Base-by-base conservation (phyloP, 2,797 vertebrate species). In the Poeciliopsis infans region DNA sequence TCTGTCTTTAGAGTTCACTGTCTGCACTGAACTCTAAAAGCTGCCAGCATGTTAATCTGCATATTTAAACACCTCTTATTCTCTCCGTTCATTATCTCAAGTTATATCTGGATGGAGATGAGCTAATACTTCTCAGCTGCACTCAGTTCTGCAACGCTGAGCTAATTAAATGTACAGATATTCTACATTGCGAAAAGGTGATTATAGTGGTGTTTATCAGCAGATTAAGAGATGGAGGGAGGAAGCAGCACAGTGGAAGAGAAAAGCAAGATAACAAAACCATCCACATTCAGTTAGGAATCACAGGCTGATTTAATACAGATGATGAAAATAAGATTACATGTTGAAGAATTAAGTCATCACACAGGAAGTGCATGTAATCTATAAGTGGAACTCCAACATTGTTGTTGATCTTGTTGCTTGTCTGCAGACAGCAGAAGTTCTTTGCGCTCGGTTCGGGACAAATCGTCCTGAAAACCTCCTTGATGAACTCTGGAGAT, bases 401-500 rank as follows among this genome's bases (percentile, higher is more conserved):
- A 18, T 16, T 72, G 33, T 25, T 53, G 75, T 0, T 47, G 8
- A 5, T 77, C 31, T 51, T 71, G 1, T 25, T 46, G 12, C 80
- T 72, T 78, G 47, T 86, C 18, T 23, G 46, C 87, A 94, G 93
- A 20, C 74, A 85, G 77, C 88, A 96, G 89, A 72, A 88, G 0
- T 97, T 97, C 66, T 96, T 98, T 23, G 93, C 95, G 28, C 93
- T 98, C 84, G 97, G 98, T 75, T 96, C 95, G 5, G 93, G 91
- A 78, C 96, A 96, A 90, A 86, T 99, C 74, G 84, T 93, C 88
- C 78, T 99, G 85, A 97, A 97, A 15, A 47, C 97, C 49, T 94
- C 92, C 0, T 78, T 99, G 39, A 85, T 92, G 83, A 99, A 98
- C 82, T 92, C 88, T 5, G 98, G 98, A 79, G 98, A 99, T 8